Base-by-base conservation (phyloP, 1,140 invertebrate species). In the Anadara kagoshimensis region DNA sequence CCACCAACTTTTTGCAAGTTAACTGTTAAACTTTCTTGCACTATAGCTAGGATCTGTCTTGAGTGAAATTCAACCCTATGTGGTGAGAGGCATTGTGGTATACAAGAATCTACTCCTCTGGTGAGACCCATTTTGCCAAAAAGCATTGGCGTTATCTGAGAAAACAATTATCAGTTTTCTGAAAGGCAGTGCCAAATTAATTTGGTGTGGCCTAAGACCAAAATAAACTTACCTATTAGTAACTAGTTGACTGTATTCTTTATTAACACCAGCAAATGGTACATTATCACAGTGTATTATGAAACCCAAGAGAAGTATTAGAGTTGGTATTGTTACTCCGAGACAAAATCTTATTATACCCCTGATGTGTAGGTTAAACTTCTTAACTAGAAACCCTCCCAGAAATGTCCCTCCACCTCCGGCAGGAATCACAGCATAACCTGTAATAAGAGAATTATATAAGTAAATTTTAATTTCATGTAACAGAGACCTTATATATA, bases 341-440 rank as follows among this genome's bases (percentile, higher is more conserved):
- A 94, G 88, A 81, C 94, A 95, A 74, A 95, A 90, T 83, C 93
- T 93, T 47, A 95, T 92, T 73, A 95, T 95, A n/a, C 93, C 93
- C 0, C 91, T 91, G 73, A 94, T 94, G 18, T 91, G 88, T n/a
- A 95, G 85, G 44, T 93, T 92, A 82, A 93, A 93, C 47, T 91
- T 91, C 87, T 95, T 95, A 24, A 95, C 93, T 65, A 95, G 84
- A 86, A 94, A 95, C 3, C 94, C 94, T 44, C 95, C 94, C 0
- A 94, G 83, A 81, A 95, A 94, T 5, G 94, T 95, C 18, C 94
- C 95, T 1, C 94, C 94, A 10, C 90, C 90, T 26, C 93, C 94
- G 1, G 93, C 93, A 0, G 94, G 93, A 7, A 94, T 93, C 0
- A 92, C 93, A 11, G 94, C 92, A 41, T 94, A 83, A 47, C 93